Evolutionary conservation across 2,113 vertebrate genomes (phyloP).

Genomic region (Pollachius pollachius): DNA sequence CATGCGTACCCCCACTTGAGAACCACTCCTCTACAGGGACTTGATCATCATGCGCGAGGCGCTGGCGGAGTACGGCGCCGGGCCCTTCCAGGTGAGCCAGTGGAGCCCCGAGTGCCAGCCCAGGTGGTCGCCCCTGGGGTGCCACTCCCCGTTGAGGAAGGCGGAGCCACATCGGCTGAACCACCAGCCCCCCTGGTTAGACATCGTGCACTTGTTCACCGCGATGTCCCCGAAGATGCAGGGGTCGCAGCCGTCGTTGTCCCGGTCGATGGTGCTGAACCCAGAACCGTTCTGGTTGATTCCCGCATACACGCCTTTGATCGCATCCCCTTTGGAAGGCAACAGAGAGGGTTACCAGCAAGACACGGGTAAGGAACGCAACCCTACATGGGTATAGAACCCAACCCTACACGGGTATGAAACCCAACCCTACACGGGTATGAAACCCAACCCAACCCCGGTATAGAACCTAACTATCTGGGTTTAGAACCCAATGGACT

Average conservation of each 20-base stretch:
- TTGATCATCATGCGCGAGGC: slow-evolving; percentile 53
- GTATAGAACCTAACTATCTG: too few relatives aligned
- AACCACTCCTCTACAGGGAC: neutral
- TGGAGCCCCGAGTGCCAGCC: slow-evolving; percentile 63
- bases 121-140: slow-evolving; percentile 27
- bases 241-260: slow-evolving; percentile 58
- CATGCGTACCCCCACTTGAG: too few relatives aligned
- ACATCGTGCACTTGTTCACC: neutral
- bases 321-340: slow-evolving; percentile 50
- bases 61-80: slow-evolving; percentile 32
- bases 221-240: slow-evolving; percentile 52
- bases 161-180: slow-evolving; percentile 67
- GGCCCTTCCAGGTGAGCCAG: slow-evolving; percentile 66
- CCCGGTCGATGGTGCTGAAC: slow-evolving; percentile 63
- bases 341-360: neutral
- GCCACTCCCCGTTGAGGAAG: slow-evolving; percentile 55
- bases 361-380: too few relatives aligned
- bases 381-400: too few relatives aligned
- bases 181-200: slow-evolving; percentile 55
- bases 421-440: too few relatives aligned
- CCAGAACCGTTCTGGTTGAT: slow-evolving; percentile 57
- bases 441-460: too few relatives aligned
- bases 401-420: too few relatives aligned
- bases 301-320: slow-evolving; percentile 36
- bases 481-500: too few relatives aligned